phyloP scores from a whole-genome alignment of 92 coral and sea anemone genomes.

The Phenganax stokvisi region DNA sequence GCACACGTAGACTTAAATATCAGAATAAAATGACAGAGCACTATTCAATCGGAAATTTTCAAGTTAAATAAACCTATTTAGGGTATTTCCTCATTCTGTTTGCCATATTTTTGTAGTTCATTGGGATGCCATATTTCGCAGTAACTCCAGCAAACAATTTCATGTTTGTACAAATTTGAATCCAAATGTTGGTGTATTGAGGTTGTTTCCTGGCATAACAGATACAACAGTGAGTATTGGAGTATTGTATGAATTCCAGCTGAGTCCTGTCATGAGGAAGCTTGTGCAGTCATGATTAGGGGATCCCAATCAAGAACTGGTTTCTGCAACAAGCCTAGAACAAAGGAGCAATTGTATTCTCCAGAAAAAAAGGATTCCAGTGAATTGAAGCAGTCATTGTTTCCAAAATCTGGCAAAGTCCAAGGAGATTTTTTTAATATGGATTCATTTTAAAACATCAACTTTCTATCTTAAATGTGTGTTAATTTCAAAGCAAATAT shows the following conservation, averaged over 20 bases:
- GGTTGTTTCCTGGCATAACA: constrained; percentile 95
- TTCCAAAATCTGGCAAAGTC: neutral
- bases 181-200: constrained; percentile 78
- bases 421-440: neutral
- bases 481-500: too few species aligned
- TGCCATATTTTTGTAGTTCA: constrained; percentile 52
- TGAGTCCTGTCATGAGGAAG: neutral
- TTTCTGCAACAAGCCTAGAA: too few species aligned
- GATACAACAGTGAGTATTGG: constrained; percentile 73
- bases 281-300: too few species aligned
- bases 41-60: too few species aligned
- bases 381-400: neutral
- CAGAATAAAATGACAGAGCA: too few species aligned
- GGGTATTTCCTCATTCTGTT: neutral
- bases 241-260: constrained; percentile 27
- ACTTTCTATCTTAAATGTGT: too few species aligned
- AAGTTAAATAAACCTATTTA: too few species aligned
- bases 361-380: neutral
- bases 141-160: constrained; percentile 59
- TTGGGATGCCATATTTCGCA: constrained; percentile 97
- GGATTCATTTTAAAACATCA: too few species aligned
- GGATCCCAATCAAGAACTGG: too few species aligned
- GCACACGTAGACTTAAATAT: neutral
- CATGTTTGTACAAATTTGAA: constrained; percentile 76
- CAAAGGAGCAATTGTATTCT: neutral